These are phyloP conservation scores for Galaxias olidus DNA, from an alignment of 2,797 vertebrate species.

Conservation along the genomic window DNA sequence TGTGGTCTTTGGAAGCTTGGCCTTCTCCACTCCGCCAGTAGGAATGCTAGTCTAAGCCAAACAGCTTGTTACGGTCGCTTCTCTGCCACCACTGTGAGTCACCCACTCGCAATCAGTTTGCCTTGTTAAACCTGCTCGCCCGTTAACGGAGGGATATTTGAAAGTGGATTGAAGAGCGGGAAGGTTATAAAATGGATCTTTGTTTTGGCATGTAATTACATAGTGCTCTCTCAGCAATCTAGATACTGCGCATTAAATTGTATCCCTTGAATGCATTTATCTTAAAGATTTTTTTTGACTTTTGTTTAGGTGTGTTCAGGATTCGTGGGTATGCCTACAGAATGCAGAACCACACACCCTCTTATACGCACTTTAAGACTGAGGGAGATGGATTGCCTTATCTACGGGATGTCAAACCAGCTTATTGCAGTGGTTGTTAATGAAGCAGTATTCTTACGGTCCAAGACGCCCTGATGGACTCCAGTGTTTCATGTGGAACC, in stretches of 20 bases:
- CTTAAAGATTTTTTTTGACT: no score
- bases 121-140: conserved; percentile 15
- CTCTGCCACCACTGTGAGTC: conserved; percentile 13
- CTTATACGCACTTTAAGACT: no score
- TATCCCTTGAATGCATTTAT: not conserved
- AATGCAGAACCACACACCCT: no score
- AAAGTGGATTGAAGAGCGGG: not conserved
- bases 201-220: conserved; percentile 19
- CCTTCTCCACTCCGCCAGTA: not conserved
- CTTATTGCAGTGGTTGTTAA: no score
- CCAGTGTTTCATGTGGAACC: no score
- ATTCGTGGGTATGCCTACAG: no score
- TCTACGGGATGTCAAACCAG: no score
- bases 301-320: no score
- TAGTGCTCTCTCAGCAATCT: conserved; percentile 25
- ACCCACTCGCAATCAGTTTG: conserved; percentile 24
- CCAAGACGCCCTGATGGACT: no score
- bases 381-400: no score
- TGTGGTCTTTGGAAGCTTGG: not conserved
- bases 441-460: no score
- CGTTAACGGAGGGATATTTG: conserved; percentile 17
- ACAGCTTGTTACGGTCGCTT: conserved; percentile 12
- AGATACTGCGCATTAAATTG: not conserved
- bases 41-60: conserved; percentile 16
- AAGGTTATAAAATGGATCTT: conserved; percentile 20